Evolutionary conservation across 2,888 invertebrate species (phyloP).

Genomic region (Hemicrepidius hirtus): DNA sequence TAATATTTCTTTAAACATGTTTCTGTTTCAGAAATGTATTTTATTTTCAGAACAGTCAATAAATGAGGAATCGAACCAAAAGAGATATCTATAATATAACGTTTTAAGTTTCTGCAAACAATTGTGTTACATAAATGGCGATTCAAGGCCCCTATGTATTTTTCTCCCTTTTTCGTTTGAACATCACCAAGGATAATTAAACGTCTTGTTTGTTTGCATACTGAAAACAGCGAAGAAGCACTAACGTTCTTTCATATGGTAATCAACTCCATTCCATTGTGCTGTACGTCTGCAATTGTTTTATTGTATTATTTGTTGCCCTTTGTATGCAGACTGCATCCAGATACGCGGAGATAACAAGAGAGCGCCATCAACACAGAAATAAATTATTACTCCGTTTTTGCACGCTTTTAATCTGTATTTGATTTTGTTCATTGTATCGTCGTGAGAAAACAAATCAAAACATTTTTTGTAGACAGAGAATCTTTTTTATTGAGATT

Average conservation of each 20-base stretch:
- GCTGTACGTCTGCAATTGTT: conserved; percentile 38
- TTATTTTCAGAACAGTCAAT: too few species aligned
- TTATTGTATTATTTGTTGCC: conserved; percentile 36
- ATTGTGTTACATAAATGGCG: too few species aligned
- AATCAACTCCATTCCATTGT: conserved; percentile 43
- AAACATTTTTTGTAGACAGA: conserved; percentile 1
- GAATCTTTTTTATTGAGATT: neutral
- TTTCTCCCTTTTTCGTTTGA: neutral
- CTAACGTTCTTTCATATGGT: conserved; percentile 44
- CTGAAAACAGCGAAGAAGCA: conserved; percentile 20
- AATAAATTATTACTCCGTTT: conserved; percentile 1
- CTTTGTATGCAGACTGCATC: conserved; percentile 40
- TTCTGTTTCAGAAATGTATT: too few species aligned
- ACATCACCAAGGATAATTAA: conserved; percentile 15
- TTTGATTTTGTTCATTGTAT: conserved; percentile 21
- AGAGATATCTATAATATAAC: too few species aligned
- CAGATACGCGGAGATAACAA: conserved; percentile 5
- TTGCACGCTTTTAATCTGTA: conserved; percentile 7
- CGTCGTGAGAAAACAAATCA: conserved; percentile 25
- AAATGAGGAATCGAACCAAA: too few species aligned
- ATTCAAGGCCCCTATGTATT: neutral
- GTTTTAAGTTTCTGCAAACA: too few species aligned
- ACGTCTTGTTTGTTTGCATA: conserved; percentile 25
- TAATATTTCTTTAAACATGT: too few species aligned
- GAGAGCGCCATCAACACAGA: conserved; percentile 16